These are phyloP conservation scores for Actenoides hombroni DNA, from an alignment of 2,113 vertebrate species.

Conservation along the genomic window DNA sequence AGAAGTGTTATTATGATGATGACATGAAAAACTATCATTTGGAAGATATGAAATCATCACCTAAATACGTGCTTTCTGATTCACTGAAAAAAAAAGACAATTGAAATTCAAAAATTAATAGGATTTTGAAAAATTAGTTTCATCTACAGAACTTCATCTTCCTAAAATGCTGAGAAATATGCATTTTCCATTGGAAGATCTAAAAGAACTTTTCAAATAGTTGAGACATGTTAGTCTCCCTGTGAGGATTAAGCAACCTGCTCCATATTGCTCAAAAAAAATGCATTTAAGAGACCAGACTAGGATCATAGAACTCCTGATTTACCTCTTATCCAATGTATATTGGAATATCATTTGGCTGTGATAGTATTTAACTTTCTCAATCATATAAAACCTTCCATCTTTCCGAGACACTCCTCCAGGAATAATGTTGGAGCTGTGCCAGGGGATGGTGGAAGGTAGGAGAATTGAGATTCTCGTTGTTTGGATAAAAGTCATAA, in stretches of 20 bases:
- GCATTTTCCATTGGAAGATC: not conserved
- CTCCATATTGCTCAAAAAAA: not conserved
- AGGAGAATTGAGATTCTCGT: not conserved
- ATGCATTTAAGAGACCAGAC: not conserved
- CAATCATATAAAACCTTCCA: not conserved
- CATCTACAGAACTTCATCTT: not conserved
- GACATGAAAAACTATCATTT: not conserved
- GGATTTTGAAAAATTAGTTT: not conserved
- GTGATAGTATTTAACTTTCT: not conserved
- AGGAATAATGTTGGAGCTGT: not conserved
- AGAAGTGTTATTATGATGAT: not conserved
- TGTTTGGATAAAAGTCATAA: not conserved
- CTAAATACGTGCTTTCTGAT: slow-evolving; percentile 3
- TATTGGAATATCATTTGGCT: not conserved
- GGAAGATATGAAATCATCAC: slow-evolving; percentile 4
- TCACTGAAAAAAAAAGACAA: not conserved
- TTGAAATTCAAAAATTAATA: not conserved
- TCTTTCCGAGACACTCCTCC: not conserved
- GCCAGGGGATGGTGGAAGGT: not conserved
- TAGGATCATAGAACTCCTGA: not conserved
- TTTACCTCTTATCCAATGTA: not conserved
- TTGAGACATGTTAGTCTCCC: not conserved
- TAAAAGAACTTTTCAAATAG: not conserved
- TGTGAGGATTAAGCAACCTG: not conserved
- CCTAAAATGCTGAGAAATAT: not conserved